These are phyloP conservation scores for Plebejus anna DNA, from an alignment of 2,888 invertebrate species.

Conservation along the genomic window DNA sequence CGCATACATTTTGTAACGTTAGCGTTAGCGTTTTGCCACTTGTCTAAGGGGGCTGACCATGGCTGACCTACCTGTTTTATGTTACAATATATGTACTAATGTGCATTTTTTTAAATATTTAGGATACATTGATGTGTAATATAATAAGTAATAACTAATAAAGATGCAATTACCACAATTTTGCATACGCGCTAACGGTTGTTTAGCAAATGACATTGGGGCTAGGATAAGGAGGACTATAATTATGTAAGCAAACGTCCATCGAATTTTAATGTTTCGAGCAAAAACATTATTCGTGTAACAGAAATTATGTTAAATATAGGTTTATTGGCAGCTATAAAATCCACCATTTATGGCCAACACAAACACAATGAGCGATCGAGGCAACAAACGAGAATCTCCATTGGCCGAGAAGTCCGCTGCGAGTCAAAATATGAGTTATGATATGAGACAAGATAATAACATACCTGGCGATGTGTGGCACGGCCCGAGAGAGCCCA, in stretches of 20 bases:
- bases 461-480: background rate
- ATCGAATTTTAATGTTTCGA: background rate
- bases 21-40: no score
- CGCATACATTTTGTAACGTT: no score
- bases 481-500: background rate
- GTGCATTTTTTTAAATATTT: no score
- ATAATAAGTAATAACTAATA: background rate
- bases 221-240: background rate
- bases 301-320: constrained; percentile 1
- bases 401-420: background rate
- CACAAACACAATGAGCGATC: background rate
- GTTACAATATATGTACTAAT: no score
- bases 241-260: background rate
- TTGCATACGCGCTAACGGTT: background rate
- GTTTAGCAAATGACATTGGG: background rate
- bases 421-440: background rate
- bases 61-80: no score
- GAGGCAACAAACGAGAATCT: background rate
- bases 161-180: background rate
- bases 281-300: background rate
- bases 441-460: constrained; percentile 4
- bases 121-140: no score
- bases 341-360: background rate
- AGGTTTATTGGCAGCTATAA: constrained; percentile 4
- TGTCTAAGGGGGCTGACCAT: no score